phyloP scores from a whole-genome alignment of 1,140 invertebrate genomes.

The Caerostris extrusa region DNA sequence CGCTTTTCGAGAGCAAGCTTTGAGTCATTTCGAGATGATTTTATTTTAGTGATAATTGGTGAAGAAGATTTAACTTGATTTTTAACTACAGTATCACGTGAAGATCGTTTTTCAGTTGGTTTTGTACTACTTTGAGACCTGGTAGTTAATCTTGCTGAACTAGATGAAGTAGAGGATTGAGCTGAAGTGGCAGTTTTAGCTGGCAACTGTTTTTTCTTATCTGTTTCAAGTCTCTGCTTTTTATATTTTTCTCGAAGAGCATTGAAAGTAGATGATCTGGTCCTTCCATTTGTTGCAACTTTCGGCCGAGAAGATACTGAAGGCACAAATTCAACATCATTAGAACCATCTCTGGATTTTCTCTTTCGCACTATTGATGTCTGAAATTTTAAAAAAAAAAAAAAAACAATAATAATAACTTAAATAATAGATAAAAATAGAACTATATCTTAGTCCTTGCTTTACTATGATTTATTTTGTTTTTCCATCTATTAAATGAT shows the following conservation, averaged over 20 bases:
- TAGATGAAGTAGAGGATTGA: not conserved
- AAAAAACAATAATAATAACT: not conserved
- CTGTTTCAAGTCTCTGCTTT: conserved; percentile 85
- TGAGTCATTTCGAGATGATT: conserved; percentile 3
- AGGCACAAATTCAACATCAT: conserved; percentile 14
- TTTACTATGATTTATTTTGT: not conserved
- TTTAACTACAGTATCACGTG: conserved; percentile 24
- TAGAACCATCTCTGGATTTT: conserved; percentile 47
- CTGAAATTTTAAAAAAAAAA: conserved; percentile 6
- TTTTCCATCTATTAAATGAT: too few relatives aligned
- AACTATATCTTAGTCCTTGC: not conserved
- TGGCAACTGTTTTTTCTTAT: conserved; percentile 79
- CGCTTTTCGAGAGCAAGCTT: conserved; percentile 73
- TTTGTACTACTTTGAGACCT: conserved; percentile 35
- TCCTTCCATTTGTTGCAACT: not conserved
- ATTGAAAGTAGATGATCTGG: conserved; percentile 82
- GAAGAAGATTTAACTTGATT: conserved; percentile 15
- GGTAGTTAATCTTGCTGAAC: not conserved
- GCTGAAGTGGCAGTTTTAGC: conserved; percentile 78
- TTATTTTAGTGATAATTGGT: conserved; percentile 15
- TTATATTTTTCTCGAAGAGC: conserved; percentile 86
- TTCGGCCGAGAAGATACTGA: not conserved
- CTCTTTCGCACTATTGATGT: conserved; percentile 32
- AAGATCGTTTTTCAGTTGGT: not conserved
- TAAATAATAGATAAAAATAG: not conserved